These are phyloP conservation scores for Pteropus rufus DNA, from an alignment of 2,797 vertebrate genomes.

Conservation along the genomic window DNA sequence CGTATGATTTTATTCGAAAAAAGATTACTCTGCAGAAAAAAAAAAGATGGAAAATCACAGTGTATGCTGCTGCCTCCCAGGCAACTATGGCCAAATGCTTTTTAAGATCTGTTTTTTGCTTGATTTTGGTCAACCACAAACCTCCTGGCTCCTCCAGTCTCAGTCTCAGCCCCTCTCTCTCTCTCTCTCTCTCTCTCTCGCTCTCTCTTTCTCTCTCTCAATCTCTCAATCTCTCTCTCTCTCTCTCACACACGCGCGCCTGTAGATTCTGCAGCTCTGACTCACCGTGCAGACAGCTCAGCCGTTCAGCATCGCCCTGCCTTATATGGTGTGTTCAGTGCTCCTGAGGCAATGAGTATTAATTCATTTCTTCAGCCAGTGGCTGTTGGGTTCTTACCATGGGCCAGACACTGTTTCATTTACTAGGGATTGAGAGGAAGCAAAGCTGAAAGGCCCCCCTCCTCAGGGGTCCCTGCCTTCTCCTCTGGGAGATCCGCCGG, in stretches of 20 bases:
- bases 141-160: background rate
- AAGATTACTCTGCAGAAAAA: background rate
- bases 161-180: too few species aligned
- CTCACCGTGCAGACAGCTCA: background rate
- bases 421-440: too few species aligned
- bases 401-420: background rate
- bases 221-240: background rate
- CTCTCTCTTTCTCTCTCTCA: too few species aligned
- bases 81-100: background rate
- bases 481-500: background rate
- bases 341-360: background rate
- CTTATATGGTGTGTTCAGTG: background rate
- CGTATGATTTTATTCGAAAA: background rate
- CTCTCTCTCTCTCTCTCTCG: too few species aligned
- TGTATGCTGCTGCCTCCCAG: background rate
- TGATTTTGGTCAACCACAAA: conserved; percentile 55
- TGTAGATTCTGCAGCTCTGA: background rate
- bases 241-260: too few species aligned
- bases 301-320: background rate
- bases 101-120: background rate
- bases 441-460: background rate
- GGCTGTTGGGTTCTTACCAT: background rate
- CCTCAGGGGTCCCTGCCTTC: background rate
- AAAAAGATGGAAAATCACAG: background rate
- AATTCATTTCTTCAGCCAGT: background rate